Base-by-base conservation (phyloP, 2,797 vertebrate species). In the Petrocephalus schoutedeni region DNA sequence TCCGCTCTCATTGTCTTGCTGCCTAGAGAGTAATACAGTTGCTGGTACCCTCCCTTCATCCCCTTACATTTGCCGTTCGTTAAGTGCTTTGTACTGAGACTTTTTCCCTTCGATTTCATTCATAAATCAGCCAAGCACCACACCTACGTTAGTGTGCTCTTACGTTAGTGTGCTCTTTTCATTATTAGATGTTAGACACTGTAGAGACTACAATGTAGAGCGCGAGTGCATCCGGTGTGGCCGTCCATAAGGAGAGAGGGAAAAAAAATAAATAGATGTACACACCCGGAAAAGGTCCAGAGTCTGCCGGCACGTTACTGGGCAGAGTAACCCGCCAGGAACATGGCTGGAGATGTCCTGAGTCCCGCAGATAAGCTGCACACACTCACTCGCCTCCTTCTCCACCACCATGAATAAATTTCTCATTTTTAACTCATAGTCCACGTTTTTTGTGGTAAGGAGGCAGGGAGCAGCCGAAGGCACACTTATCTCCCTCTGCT, bases 161-260 rank as follows among this genome's bases (percentile, higher is more conserved):
- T 91, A 45, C 64, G 83, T 85, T 88, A 45, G 45, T 85, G 83
- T 89, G 85, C 49, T 61, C 88, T 88, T 90, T 90, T 87, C 85
- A 87, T 90, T 87, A 90, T 88, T 87, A 88, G 87, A 89, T 89
- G 83, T 71, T 85, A 87, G 86, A 41, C 74, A 14, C 87, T n/a
- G n/a, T n/a, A n/a, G n/a, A n/a, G n/a, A n/a, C 89, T 91, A 89
- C 91, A 90, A n/a, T 91, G 91, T 89, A 91, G 90, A 91, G 89
- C 5, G 71, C 87, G 89, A 89, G 0, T 82, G 59, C 51, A 51
- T 57, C 54, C 86, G 77, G 74, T 88, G 85, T 86, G 80, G 53
- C 54, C 8, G 51, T 87, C 41, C 21, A 54, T 87, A 49, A 6
- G 1, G 19, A 19, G 4, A 16, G n/a, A 49, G 2, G 9, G 51